Evolutionary conservation across 1,140 invertebrate genomes (phyloP), one percentile per base, ranked within the genome.

Genomic region (Brachionus asplanchnoidis): DNA sequence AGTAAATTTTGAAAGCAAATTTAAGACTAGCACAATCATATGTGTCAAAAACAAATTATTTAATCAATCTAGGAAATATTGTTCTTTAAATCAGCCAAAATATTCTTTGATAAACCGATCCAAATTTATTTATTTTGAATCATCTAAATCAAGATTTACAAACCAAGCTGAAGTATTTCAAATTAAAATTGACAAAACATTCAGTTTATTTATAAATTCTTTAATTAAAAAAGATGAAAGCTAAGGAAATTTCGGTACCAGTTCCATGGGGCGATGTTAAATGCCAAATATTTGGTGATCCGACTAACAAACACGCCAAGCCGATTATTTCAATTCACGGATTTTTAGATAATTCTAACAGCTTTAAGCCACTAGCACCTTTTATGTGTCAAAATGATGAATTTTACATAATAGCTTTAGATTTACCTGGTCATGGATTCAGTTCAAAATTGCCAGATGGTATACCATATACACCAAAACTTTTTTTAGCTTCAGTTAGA

Each of bases 391-490:
- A 60, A 44, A 68, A 46, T 40, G 32, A 68, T 46, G 53, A 60
- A 9, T 82, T 65, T 60, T 42, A 82, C 20, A 40, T 82, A 17
- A 82, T 82, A 14, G 79, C 79, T 65, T 14, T 82, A 26, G 79
- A 82, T 68, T 40, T 82, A 26, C 79, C 79, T 14, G 79, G 79
- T 1, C 79, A 82, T 82, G 79, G 79, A 26, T 40, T 82, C 12
- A 82, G 79, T 20, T 82, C 79, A n/a, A 82, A 82, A 82, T 28
- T 82, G 28, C 79, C 79, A 8, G 12, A 65, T 82, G 79, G 79
- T 3, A 65, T 82, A 65, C 36, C 79, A 1, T 82, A 82, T 46
- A 60, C 50, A 28, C 79, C 79, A 12, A 82, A 82, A 36, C 40
- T 82, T 4, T 82, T 82, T 44, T 65, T 82, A 44, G 14, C 79